These are phyloP conservation scores for Cirrhinus molitorella DNA, from an alignment of 2,797 vertebrate genomes.

Conservation along the genomic window DNA sequence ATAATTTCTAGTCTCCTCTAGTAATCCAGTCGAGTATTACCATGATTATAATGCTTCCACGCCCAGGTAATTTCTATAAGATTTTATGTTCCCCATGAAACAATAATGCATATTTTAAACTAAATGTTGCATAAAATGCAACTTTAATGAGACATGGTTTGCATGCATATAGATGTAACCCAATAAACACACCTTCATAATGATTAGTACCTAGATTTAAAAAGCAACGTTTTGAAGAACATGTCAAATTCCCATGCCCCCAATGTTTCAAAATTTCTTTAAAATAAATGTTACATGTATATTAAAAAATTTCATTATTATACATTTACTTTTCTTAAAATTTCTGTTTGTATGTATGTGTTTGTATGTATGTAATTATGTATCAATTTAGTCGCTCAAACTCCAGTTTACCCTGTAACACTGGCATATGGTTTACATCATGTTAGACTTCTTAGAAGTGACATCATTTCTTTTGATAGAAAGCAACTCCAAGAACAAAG, in stretches of 20 bases:
- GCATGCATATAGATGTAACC: neutral
- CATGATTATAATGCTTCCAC: neutral
- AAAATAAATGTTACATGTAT: too few species aligned
- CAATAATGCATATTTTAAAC: neutral
- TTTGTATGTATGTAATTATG: neutral
- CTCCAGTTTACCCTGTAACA: neutral
- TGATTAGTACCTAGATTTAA: too few species aligned
- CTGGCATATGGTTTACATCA: neutral
- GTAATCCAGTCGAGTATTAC: neutral
- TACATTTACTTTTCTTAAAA: too few species aligned
- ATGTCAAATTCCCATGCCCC: too few species aligned
- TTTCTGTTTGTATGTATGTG: too few species aligned
- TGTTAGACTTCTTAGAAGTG: neutral
- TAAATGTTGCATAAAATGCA: neutral
- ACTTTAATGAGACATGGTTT: neutral
- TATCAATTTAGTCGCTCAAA: neutral
- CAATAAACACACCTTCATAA: too few species aligned
- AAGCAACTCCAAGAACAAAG: neutral
- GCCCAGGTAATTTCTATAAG: neutral
- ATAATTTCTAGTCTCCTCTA: neutral
- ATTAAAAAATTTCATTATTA: too few species aligned
- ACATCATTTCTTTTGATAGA: neutral
- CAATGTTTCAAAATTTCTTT: too few species aligned
- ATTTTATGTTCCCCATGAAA: neutral
- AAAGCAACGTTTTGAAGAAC: too few species aligned